These are phyloP conservation scores for Cryptocephalus primarius DNA, from an alignment of 2,888 invertebrate genomes.

Conservation along the genomic window DNA sequence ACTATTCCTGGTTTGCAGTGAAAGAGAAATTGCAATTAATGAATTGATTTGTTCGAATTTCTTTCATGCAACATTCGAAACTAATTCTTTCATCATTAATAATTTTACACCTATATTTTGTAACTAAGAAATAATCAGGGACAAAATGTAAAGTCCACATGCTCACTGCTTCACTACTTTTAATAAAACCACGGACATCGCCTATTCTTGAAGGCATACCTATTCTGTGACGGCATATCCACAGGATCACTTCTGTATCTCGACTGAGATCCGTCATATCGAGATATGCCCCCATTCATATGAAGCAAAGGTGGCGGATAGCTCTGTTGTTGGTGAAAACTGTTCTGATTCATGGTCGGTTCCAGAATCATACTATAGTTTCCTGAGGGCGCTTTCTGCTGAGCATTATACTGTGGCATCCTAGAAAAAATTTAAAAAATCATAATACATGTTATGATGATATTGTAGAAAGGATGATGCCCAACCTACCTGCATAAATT, in stretches of 20 bases:
- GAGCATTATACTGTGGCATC: constrained; percentile 18
- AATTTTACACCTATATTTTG: too few species aligned
- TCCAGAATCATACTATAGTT: constrained; percentile 38
- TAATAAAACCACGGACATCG: too few species aligned
- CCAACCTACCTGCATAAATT: too few species aligned
- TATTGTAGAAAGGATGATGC: not conserved
- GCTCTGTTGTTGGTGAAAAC: constrained; percentile 37
- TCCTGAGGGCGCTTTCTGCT: constrained; percentile 16
- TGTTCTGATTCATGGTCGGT: constrained; percentile 25
- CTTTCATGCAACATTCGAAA: too few species aligned
- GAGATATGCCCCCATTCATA: constrained; percentile 31
- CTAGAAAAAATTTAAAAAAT: constrained; percentile 8
- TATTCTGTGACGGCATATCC: not conserved
- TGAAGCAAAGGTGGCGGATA: constrained; percentile 46
- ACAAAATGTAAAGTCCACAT: too few species aligned
- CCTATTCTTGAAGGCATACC: not conserved
- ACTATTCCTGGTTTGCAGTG: constrained; percentile 12
- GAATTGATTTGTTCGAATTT: too few species aligned
- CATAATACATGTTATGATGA: not conserved
- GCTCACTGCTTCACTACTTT: too few species aligned
- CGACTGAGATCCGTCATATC: constrained; percentile 22
- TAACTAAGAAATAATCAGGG: too few species aligned
- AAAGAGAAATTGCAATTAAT: constrained; percentile 3
- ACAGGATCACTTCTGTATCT: constrained; percentile 3
- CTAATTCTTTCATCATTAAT: too few species aligned